These are phyloP conservation scores for Tribolium freemani DNA, from an alignment of 2,888 invertebrate species.

Conservation along the genomic window DNA sequence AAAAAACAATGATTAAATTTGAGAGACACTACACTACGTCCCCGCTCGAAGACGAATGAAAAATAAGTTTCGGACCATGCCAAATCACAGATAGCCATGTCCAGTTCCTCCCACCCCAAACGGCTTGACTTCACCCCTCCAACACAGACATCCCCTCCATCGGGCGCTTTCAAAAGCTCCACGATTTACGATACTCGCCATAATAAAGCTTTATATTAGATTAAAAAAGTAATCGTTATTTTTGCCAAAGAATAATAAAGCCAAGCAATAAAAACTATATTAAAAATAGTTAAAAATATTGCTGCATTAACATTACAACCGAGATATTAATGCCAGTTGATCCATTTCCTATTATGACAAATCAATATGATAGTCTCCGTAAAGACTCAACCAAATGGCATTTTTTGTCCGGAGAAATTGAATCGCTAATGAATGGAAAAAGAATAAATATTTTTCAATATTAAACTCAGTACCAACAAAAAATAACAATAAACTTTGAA, in stretches of 20 bases:
- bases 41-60: conserved; percentile 12
- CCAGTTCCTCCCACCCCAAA: conserved; percentile 55
- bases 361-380: neutral
- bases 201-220: conserved; percentile 53
- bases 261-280: conserved; percentile 51
- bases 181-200: conserved; percentile 49
- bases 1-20: conserved; percentile 16
- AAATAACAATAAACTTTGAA: too few relatives aligned
- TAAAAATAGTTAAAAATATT: conserved; percentile 40
- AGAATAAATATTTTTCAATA: too few relatives aligned
- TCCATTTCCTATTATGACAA: conserved; percentile 5
- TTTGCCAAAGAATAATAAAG: conserved; percentile 51
- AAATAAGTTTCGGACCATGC: conserved; percentile 49
- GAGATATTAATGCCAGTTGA: neutral
- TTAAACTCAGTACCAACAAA: too few relatives aligned
- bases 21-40: conserved; percentile 24
- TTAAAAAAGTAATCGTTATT: conserved; percentile 56
- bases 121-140: conserved; percentile 49
- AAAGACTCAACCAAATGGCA: too few relatives aligned
- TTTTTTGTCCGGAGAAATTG: too few relatives aligned
- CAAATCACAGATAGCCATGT: conserved; percentile 55
- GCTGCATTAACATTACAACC: conserved; percentile 1
- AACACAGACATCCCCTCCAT: conserved; percentile 41
- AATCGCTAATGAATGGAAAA: too few relatives aligned
- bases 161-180: conserved; percentile 48